Evolutionary conservation across 2,113 vertebrate genomes (phyloP), one percentile per base, ranked within the genome.

Genomic region (Petrocephalus zakoni): DNA sequence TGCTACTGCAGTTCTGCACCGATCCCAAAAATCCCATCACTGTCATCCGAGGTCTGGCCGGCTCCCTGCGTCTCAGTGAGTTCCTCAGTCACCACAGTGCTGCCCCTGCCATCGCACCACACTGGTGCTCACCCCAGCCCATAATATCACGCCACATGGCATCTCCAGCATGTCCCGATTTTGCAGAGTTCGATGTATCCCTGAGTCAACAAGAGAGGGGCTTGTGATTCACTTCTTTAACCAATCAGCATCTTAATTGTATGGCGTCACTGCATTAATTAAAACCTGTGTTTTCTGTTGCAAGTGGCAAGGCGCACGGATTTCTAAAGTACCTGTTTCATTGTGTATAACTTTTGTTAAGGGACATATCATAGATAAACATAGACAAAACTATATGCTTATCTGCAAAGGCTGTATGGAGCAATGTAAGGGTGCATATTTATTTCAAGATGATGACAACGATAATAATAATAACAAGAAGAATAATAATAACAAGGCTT

Each of bases 1-100:
- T 97, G 81, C 94, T 98, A 85, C 95, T 97, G 29, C 97, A 98
- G 93, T 98, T 98, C 94, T 98, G 97, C 93, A 97, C 97, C 1
- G 95, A 98, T 91, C 96, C 97, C 88, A 97, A 97, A 92, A 98
- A 98, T 88, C 96, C 97, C 19, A 97, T 98, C 68, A 98, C 97
- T 0, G 97, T 98, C 91, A 98, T 98, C 93, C 94, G 97, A 87
- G 97, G 97, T 21, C 93, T 98, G 53, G 97, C 97, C 1, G 97
- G 97, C 19, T 98, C 97, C 42, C 95, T 98, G 89, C 95, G 97
- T 51, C 96, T 98, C 82, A 97, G 97, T 98, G 91, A 97, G 96
- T 96, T 68, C 68, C 25, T 51, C 1, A 53, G 51, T 34, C 51
- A 34, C 52, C n/a, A 17, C 25, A 10, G 17, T 56, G 52, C 51